These are phyloP conservation scores for Progne subis DNA, from an alignment of 2,113 vertebrate genomes.

Conservation along the genomic window DNA sequence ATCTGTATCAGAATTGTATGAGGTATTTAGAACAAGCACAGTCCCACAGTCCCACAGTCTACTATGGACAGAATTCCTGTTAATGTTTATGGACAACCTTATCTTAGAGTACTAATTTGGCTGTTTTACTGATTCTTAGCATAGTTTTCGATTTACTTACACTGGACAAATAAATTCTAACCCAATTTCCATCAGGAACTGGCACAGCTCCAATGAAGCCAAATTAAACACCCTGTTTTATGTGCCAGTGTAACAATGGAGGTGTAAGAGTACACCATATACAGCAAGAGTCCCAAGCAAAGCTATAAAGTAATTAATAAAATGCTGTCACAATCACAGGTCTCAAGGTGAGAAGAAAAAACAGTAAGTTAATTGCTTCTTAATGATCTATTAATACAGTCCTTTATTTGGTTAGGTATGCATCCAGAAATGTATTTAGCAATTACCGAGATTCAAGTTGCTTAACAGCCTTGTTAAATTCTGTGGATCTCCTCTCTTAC, in stretches of 20 bases:
- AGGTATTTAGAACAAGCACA: neutral
- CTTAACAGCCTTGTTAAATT: neutral
- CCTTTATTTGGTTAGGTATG: neutral
- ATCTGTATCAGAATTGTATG: neutral
- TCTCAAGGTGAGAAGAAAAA: neutral
- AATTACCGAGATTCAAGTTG: neutral
- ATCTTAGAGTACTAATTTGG: neutral
- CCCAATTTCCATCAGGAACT: neutral
- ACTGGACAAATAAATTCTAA: neutral
- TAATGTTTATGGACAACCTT: neutral
- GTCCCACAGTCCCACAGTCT: neutral
- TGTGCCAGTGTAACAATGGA: neutral
- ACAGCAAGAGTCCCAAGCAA: neutral
- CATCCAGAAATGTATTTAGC: neutral
- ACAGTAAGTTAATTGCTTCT: neutral
- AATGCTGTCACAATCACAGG: neutral
- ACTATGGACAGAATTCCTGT: neutral
- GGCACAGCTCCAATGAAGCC: neutral
- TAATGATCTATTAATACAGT: neutral
- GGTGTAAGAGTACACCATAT: neutral
- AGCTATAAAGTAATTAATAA: neutral
- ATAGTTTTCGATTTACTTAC: neutral
- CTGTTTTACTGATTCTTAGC: neutral
- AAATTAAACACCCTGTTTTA: neutral
- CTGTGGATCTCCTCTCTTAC: neutral